Evolutionary conservation across 1,140 invertebrate genomes (phyloP).

Genomic region (Heliconius melpomene): DNA sequence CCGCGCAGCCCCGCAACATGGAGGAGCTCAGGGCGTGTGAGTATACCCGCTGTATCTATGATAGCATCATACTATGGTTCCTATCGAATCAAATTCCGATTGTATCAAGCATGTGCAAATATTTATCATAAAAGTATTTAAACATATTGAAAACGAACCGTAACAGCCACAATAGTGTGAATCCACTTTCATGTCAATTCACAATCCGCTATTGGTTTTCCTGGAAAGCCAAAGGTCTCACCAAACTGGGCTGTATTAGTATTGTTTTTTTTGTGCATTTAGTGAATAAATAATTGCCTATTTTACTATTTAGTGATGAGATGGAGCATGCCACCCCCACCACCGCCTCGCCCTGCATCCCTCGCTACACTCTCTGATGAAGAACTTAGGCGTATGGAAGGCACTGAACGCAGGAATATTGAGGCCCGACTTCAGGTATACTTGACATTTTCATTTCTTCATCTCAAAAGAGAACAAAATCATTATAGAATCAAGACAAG

Average conservation of each 20-base stretch:
- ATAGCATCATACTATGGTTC: no score
- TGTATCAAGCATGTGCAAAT: no score
- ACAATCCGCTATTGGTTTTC: no score
- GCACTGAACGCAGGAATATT: conserved; percentile 90
- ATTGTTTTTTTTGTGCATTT: background rate
- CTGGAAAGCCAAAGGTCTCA: no score
- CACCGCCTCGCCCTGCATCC: conserved; percentile 89
- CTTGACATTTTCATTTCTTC: background rate
- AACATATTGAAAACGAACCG: no score
- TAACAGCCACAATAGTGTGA: no score
- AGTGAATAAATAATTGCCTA: background rate
- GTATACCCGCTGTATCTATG: background rate
- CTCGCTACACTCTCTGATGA: conserved; percentile 89
- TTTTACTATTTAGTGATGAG: conserved; percentile 61
- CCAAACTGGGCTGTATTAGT: no score
- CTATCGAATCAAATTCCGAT: no score
- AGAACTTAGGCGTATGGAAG: conserved; percentile 94
- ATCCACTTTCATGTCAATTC: no score
- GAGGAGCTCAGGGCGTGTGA: conserved; percentile 49
- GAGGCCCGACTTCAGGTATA: conserved; percentile 91
- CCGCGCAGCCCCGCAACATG: conserved; percentile 82
- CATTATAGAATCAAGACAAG: no score
- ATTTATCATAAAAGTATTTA: no score
- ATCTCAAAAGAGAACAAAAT: no score
- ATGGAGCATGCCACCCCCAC: conserved; percentile 81